Evolutionary conservation across 1,140 invertebrate genomes (phyloP), one percentile per base, ranked within the genome.

Genomic region (Heliconius nattereri): DNA sequence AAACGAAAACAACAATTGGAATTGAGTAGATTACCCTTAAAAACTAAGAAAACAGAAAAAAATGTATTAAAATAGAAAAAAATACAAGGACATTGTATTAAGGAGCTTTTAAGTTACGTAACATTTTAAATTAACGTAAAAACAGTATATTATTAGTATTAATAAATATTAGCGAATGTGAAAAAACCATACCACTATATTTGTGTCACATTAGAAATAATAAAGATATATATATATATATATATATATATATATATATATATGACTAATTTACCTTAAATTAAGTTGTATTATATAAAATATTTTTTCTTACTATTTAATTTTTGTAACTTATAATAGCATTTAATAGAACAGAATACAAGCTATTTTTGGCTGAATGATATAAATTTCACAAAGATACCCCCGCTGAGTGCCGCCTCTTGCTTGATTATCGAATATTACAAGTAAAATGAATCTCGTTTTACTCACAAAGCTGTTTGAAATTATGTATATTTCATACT

Each of bases 241-340:
- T n/a, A n/a, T n/a, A n/a, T n/a, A n/a, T n/a, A n/a, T n/a, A n/a
- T n/a, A n/a, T n/a, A n/a, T n/a, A n/a, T n/a, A n/a, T 23, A 60
- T 70, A 71, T 86, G 84, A 83, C 81, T 85, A 82, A 87, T 84
- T 81, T 79, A 78, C 73, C 73, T 73, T 23, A 83, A 76, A 83
- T 79, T 79, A 79, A 66, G 35, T 40, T 60, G 57, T 73, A 32
- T 70, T 32, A 78, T 35, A 52, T 23, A 9, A 60, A 78, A 49
- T 78, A 71, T 19, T 57, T 8, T 23, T 29, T 29, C 29, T 66
- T 66, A 11, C 1, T 66, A 29, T 66, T 26, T 26, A 29, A 66
- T 13, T 13, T 7, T 29, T 0, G n/a, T 19, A 72, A 23, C 11
- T 8, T 54, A 52, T 72, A 71, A 35, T 72, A 19, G 70, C 5